Conservation (phyloP, 1,140 invertebrate genomes). For the Drosophila funebris region DNA sequence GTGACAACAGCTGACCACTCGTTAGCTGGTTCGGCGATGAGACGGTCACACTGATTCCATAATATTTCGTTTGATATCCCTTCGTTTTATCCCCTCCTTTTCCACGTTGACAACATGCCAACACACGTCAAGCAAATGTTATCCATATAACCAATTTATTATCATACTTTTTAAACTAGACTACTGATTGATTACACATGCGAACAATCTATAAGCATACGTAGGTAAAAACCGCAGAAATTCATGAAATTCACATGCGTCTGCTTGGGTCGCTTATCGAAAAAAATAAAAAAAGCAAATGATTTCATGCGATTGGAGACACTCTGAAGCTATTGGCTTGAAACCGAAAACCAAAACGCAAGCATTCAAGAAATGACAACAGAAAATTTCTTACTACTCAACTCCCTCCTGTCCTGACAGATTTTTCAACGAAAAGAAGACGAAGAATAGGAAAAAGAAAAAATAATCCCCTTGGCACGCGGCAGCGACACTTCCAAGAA, state of each 20-base stretch:
- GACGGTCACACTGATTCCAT: too few species aligned
- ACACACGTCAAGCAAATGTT: background rate
- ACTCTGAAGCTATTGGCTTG: conserved; percentile 3
- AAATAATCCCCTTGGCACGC: conserved; percentile 71
- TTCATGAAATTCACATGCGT: conserved; percentile 6
- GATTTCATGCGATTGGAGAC: conserved; percentile 8
- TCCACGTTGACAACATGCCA: background rate
- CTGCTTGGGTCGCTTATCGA: background rate
- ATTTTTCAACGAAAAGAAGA: conserved; percentile 54
- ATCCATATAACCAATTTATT: background rate
- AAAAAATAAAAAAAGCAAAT: background rate
- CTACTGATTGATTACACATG: conserved; percentile 9
- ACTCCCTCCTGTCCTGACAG: conserved; percentile 35
- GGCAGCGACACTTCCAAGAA: conserved; percentile 70
- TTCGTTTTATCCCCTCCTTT: background rate
- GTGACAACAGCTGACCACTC: too few species aligned
- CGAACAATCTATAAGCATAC: conserved; percentile 2
- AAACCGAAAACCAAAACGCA: conserved; percentile 40
- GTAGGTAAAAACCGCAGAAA: conserved; percentile 7
- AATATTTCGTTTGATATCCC: too few species aligned
- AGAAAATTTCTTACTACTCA: conserved; percentile 41
- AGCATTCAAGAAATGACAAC: conserved; percentile 77
- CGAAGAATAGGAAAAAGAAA: conserved; percentile 32
- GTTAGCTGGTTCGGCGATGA: too few species aligned
- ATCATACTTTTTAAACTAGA: conserved; percentile 3